Base-by-base conservation (phyloP, 2,797 vertebrate genomes). In the Bradypus variegatus region DNA sequence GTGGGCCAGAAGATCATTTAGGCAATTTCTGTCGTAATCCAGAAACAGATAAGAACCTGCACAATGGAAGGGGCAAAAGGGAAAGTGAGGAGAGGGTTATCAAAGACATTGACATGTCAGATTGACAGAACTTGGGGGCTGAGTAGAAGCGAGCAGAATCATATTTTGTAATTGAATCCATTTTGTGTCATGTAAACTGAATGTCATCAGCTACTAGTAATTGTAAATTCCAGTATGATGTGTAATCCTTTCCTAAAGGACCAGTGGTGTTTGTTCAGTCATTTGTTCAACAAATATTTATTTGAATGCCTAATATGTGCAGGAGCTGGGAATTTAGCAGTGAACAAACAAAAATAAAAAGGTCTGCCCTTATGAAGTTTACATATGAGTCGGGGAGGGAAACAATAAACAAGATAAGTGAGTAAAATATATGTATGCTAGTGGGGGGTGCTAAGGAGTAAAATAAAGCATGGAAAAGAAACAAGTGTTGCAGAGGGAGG, bases 211-310 rank as follows among this genome's bases (percentile, higher is more conserved):
- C 12, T 53, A 80, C 58, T 78, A 29, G 67, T 72, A 88, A 73
- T 18, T n/a, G 53, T 70, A 87, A 82, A 86, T 88, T 86, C 36
- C 69, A 45, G 88, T 67, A 73, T 70, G 53, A 93, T 64, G 48
- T 41, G 33, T 72, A 73, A 33, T 29, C 55, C n/a, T 73, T 87
- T 41, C 60, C 58, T 81, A 36, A 81, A 81, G 41, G 16, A 75
- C 62, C 10, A 88, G n/a, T 33, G 15, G 18, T 86, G 8, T 88
- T 93, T 90, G 55, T 88, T 94, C 33, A 86, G 81, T 86, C 81
- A 86, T 41, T 85, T 91, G 53, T 86, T 80, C 23, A 89, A n/a
- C 36, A 65, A 38, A 58, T 93, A 89, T 48, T 90, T 87, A 48
- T n/a, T n/a, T 64, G 75, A 87, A 48, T 88, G 62, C 27, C 25